Conservation (phyloP, 2,113 vertebrate genomes). For the Andinoacara biseriatus region DNA sequence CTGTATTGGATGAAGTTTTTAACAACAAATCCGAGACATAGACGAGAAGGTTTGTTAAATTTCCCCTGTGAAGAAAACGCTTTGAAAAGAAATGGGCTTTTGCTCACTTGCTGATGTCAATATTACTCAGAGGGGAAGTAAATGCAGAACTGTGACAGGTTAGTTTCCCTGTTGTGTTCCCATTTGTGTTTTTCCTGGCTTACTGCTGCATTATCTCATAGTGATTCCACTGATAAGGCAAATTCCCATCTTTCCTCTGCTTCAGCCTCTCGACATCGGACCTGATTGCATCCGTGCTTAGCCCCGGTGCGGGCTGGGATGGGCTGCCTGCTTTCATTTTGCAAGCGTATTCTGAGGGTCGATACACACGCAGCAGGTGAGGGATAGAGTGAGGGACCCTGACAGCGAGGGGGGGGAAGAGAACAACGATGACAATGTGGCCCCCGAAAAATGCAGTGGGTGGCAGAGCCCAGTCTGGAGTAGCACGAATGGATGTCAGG, state of each 20-base stretch:
- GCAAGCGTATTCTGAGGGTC: slow-evolving; percentile 66
- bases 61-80: slow-evolving; percentile 3
- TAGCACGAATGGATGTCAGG: slow-evolving; percentile 24
- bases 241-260: slow-evolving; percentile 46
- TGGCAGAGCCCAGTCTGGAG: neutral
- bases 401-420: slow-evolving; percentile 21
- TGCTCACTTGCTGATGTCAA: slow-evolving; percentile 13
- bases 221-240: slow-evolving; percentile 52
- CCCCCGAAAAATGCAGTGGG: slow-evolving; percentile 18
- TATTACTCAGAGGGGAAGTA: slow-evolving; percentile 20
- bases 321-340: slow-evolving; percentile 76
- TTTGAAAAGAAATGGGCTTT: slow-evolving; percentile 5
- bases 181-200: slow-evolving; percentile 44
- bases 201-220: slow-evolving; percentile 41
- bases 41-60: neutral
- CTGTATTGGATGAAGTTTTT: neutral
- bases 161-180: slow-evolving; percentile 24
- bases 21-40: neutral
- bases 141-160: slow-evolving; percentile 40
- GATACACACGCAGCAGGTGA: slow-evolving; percentile 53
- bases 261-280: slow-evolving; percentile 51
- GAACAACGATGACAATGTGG: slow-evolving; percentile 21
- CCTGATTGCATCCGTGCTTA: slow-evolving; percentile 57
- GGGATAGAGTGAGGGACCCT: slow-evolving; percentile 60
- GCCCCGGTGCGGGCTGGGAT: slow-evolving; percentile 46